These are phyloP conservation scores for Podiceps cristatus DNA, from an alignment of 2,113 vertebrate species.

Conservation along the genomic window DNA sequence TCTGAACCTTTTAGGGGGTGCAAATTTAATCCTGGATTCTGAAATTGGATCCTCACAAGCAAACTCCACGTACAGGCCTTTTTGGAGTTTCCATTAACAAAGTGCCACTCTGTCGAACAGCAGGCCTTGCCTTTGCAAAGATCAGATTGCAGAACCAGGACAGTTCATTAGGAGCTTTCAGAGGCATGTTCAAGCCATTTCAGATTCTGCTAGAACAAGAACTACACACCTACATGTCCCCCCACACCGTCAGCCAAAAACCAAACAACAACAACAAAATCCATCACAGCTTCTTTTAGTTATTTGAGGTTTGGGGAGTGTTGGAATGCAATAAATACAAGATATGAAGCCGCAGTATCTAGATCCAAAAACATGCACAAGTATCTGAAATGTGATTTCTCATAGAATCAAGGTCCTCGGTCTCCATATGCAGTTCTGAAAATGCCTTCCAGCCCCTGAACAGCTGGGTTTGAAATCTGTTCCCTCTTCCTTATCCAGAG, in stretches of 20 bases:
- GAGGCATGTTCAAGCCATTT: neutral
- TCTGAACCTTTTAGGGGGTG: neutral
- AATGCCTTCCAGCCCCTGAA: neutral
- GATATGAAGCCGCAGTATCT: neutral
- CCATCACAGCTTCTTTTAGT: neutral
- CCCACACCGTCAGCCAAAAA: accelerated
- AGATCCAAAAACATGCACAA: neutral
- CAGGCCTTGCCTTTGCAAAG: neutral
- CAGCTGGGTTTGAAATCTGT: neutral
- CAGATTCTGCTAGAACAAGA: neutral
- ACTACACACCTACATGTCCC: accelerated
- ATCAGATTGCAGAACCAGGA: neutral
- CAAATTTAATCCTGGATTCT: neutral
- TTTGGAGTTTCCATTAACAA: neutral
- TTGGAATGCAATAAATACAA: neutral
- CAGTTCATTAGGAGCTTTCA: neutral
- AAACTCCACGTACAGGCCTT: neutral
- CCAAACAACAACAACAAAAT: neutral
- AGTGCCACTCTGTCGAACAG: neutral
- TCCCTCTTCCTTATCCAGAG: neutral
- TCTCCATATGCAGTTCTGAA: neutral
- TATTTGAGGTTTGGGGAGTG: neutral
- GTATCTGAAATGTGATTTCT: neutral
- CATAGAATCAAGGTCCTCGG: accelerated
- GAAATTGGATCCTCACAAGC: neutral